Evolutionary conservation across 2,113 vertebrate genomes (phyloP), one percentile per base, ranked within the genome.

Genomic region (Echinops telfairi): DNA sequence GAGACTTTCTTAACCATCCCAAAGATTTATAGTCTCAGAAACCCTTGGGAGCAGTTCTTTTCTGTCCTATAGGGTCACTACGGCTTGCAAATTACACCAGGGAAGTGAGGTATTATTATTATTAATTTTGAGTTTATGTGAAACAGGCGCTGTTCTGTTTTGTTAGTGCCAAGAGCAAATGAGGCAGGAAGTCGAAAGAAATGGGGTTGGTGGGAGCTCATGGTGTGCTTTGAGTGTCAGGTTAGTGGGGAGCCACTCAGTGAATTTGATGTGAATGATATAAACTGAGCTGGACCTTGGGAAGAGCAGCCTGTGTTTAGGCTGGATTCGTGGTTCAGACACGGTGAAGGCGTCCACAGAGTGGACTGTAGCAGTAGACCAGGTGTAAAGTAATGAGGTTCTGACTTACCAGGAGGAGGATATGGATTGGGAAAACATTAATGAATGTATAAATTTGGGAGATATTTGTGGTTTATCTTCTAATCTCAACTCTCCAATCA

Each of bases 401-500:
- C 76, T 83, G 76, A 75, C 27, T 68, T 76, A n/a, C 22, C 10
- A 77, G 80, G 29, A 68, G 58, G 60, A 53, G 17, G 23, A 25
- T 29, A 75, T 19, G n/a, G 17, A 15, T 86, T 23, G 58, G 77
- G n/a, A 77, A 62, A 80, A 60, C 57, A 83, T 73, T 90, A 79
- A 78, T 10, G 31, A 43, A 3, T n/a, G 27, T 53, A 66, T 15
- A 75, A 70, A 88, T 80, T 91, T 76, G 76, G 83, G 70, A 83
- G 64, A 38, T 57, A 92, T 58, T 75, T 60, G 40, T 84, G 75
- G 27, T 79, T 90, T 80, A 86, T 22, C 90, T 92, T 92, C 86
- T 88, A 86, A 86, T 75, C 64, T 89, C 57, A 93, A 77, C 19
- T 83, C 73, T n/a, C 17, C 84, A 71, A 3, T 27, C 40, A 27